Evolutionary conservation across 2,113 vertebrate genomes (phyloP).

Genomic region (Bettongia penicillata): DNA sequence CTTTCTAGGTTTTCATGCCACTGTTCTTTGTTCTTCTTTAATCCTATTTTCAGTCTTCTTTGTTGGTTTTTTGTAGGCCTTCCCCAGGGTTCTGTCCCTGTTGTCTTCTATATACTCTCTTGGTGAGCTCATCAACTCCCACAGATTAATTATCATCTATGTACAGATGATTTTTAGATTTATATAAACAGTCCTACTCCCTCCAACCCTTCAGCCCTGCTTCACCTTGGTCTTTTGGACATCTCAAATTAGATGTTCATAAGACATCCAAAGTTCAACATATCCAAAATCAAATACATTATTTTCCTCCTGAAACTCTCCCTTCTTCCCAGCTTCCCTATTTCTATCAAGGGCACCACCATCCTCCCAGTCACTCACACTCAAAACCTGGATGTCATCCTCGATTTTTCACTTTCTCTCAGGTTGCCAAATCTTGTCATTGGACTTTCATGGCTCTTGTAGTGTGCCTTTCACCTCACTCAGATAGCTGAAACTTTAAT

Average conservation of each 20-base stretch:
- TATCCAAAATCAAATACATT: background rate
- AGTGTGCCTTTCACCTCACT: no score
- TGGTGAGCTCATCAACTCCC: background rate
- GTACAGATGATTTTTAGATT: no score
- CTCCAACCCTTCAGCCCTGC: no score
- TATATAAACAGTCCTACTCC: no score
- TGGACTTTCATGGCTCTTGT: no score
- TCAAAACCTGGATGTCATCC: no score
- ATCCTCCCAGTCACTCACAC: background rate
- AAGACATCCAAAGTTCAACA: background rate
- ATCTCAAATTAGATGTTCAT: background rate
- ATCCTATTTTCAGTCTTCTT: background rate
- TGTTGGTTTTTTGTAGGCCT: background rate
- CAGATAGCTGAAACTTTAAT: no score
- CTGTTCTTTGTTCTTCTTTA: conserved; percentile 21
- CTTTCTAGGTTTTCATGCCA: background rate
- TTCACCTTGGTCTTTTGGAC: no score
- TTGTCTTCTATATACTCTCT: background rate
- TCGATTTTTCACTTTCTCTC: no score
- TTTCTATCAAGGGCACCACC: background rate
- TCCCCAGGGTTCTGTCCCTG: background rate
- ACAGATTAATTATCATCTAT: no score
- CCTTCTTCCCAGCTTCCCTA: background rate
- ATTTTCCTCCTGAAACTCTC: background rate
- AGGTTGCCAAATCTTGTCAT: no score